Conservation (phyloP, 1,140 invertebrate genomes). For the Parapsyche elsis region DNA sequence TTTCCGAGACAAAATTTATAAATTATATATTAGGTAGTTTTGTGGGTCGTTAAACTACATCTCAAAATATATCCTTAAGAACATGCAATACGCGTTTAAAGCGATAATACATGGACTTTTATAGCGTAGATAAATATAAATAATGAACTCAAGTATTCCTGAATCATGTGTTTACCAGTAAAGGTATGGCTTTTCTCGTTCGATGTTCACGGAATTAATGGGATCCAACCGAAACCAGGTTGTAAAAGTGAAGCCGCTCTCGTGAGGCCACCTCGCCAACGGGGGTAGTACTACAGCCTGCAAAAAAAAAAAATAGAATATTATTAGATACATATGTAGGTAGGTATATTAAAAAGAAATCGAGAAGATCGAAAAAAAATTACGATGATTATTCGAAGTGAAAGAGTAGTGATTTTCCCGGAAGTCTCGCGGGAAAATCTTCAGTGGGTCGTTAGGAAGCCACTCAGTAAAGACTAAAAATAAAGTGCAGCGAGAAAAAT, state of each 20-base stretch:
- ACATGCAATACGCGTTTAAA: neutral
- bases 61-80: no score
- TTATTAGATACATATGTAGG: neutral
- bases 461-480: constrained; percentile 6
- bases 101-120: neutral
- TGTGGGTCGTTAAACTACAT: no score
- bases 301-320: constrained; percentile 58
- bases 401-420: no score
- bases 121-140: neutral
- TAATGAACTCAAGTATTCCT: neutral
- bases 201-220: constrained; percentile 98
- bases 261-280: constrained; percentile 96
- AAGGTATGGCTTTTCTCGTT: constrained; percentile 97
- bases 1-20: no score
- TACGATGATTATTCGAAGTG: no score
- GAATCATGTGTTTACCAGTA: constrained; percentile 89
- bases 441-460: no score
- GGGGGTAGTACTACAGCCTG: constrained; percentile 97
- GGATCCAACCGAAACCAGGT: constrained; percentile 99
- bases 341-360: no score
- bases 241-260: constrained; percentile 99
- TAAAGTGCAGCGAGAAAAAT: no score
- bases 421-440: no score
- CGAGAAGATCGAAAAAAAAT: no score
- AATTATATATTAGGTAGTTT: no score